These are phyloP conservation scores for Oxyura jamaicensis DNA, from an alignment of 2,113 vertebrate species.

Conservation along the genomic window DNA sequence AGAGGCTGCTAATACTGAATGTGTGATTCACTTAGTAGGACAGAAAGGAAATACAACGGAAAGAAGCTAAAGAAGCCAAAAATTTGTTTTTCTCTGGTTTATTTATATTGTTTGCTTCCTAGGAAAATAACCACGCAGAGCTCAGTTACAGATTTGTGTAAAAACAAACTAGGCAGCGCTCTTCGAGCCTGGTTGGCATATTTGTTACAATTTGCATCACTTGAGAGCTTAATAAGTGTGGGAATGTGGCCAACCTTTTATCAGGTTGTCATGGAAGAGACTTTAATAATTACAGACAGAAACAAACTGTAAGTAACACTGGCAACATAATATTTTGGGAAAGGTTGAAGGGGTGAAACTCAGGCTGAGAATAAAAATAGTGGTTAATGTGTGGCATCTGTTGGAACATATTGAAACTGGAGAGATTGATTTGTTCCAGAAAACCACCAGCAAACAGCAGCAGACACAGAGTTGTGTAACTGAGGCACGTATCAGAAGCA, in stretches of 20 bases:
- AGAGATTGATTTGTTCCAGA: constrained; percentile 56
- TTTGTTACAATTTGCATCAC: constrained; percentile 64
- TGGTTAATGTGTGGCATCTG: constrained; percentile 61
- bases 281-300: constrained; percentile 67
- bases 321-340: constrained; percentile 63
- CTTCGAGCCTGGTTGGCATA: constrained; percentile 27
- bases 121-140: neutral
- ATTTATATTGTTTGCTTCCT: constrained; percentile 48
- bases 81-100: constrained; percentile 37
- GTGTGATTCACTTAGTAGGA: constrained; percentile 41
- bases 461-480: neutral
- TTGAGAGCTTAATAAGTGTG: constrained; percentile 53
- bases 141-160: constrained; percentile 30
- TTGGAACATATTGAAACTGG: constrained; percentile 49
- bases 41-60: constrained; percentile 24
- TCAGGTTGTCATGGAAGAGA: constrained; percentile 60
- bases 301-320: constrained; percentile 67
- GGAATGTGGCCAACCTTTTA: constrained; percentile 56
- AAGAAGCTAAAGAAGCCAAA: constrained; percentile 32
- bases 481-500: constrained; percentile 8
- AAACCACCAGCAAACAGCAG: constrained; percentile 47
- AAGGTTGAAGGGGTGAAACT: constrained; percentile 57
- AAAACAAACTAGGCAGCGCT: constrained; percentile 24
- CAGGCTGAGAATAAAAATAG: constrained; percentile 55
- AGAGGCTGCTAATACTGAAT: constrained; percentile 26